Evolutionary conservation across 2,797 vertebrate genomes (phyloP).

Genomic region (Gila robusta): DNA sequence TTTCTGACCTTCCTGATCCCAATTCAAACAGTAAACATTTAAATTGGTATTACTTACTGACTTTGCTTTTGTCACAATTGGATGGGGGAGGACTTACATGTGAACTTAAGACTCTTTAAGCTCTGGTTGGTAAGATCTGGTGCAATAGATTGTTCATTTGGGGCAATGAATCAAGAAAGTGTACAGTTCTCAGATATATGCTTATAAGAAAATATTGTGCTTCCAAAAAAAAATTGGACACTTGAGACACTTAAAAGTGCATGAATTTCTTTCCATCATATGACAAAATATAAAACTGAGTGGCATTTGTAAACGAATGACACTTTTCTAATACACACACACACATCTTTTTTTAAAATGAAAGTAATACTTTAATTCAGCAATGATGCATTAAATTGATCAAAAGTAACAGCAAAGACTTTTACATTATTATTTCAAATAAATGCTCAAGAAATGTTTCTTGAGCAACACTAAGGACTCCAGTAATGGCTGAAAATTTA

Average conservation of each 20-base stretch:
- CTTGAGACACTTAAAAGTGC: neutral
- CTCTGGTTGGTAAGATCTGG: constrained; percentile 2
- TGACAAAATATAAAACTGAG: neutral
- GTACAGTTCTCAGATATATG: neutral
- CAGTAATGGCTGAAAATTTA: neutral
- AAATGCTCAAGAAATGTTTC: no score
- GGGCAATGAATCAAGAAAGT: neutral
- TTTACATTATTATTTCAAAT: no score
- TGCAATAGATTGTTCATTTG: neutral
- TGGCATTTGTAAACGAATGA: neutral
- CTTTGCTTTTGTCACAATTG: constrained; percentile 23
- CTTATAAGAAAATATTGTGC: neutral
- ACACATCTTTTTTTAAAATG: neutral
- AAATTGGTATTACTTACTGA: neutral
- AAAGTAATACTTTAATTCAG: neutral
- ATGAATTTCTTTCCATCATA: neutral
- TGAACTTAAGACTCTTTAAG: constrained; percentile 27
- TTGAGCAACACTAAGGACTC: neutral
- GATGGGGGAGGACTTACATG: constrained; percentile 2
- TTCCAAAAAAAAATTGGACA: neutral
- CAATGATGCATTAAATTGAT: neutral
- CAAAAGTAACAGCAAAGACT: no score
- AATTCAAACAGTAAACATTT: neutral
- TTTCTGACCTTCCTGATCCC: constrained; percentile 10
- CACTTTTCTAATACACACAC: neutral